These are phyloP conservation scores for Phalloptychus januarius DNA, from an alignment of 2,797 vertebrate genomes.

Conservation along the genomic window DNA sequence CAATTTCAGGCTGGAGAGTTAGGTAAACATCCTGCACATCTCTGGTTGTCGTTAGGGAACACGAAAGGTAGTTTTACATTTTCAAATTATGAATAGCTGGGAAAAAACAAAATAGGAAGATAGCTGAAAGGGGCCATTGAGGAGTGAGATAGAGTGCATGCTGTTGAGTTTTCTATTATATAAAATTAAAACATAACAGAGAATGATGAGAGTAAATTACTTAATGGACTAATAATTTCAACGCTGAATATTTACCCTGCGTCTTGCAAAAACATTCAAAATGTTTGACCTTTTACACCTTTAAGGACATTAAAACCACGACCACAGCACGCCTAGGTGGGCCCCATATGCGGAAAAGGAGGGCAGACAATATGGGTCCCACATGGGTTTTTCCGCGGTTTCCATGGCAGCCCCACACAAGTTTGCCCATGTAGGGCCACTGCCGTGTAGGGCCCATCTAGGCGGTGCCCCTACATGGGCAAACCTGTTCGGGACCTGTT, in stretches of 20 bases:
- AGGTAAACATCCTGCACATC: slow-evolving; percentile 12
- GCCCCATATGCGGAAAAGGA: too few relatives aligned
- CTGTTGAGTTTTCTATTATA: background rate
- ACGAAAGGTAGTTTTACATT: background rate
- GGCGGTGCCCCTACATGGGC: too few relatives aligned
- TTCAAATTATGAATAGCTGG: background rate
- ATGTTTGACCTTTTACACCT: background rate
- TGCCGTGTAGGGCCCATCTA: too few relatives aligned
- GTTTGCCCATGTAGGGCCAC: too few relatives aligned
- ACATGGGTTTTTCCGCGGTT: too few relatives aligned
- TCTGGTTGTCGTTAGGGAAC: background rate
- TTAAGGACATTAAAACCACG: background rate
- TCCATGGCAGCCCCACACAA: too few relatives aligned
- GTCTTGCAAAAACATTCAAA: background rate
- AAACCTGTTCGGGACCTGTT: too few relatives aligned
- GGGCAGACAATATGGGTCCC: too few relatives aligned
- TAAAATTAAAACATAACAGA: background rate
- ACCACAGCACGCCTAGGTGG: too few relatives aligned
- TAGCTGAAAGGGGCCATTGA: background rate
- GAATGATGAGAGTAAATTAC: background rate
- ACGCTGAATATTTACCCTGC: background rate
- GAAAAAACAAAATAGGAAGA: background rate
- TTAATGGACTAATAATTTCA: background rate
- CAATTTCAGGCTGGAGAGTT: slow-evolving; percentile 26
- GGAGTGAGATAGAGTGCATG: background rate